Percentiles rank a stretch among this genome's conserved stretches.
Conservation (phyloP, 2,113 vertebrate species). For the Microcebus murinus region DNA sequence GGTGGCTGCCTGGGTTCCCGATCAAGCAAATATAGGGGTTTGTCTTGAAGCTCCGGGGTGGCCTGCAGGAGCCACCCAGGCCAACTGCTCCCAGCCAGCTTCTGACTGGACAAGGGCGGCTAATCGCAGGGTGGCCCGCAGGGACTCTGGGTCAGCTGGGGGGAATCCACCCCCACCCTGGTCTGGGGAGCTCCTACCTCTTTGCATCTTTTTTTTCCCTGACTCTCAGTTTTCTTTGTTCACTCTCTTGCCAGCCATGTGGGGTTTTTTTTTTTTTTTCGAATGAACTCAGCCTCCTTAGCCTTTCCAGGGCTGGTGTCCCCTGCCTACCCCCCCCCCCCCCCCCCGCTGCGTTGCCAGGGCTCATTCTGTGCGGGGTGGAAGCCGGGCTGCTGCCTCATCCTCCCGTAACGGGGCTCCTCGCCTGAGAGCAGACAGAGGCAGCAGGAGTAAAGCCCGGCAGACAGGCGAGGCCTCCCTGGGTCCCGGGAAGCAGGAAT, state of each 20-base stretch:
- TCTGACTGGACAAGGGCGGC: not conserved
- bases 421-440: not conserved
- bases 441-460: no score
- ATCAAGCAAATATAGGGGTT: not conserved
- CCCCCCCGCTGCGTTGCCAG: not conserved
- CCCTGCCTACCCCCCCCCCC: no score
- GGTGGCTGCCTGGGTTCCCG: not conserved
- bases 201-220: no score
- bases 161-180: not conserved
- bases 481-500: not conserved
- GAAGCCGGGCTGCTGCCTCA: fast-evolving
- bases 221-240: not conserved
- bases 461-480: fast-evolving
- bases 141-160: not conserved
- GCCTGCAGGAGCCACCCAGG: no score
- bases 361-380: not conserved
- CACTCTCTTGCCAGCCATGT: not conserved
- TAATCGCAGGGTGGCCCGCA: not conserved
- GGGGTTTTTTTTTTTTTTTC: not conserved
- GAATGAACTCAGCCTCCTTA: not conserved
- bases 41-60: not conserved
- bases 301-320: not conserved
- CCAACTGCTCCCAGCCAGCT: not conserved
- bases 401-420: not conserved
- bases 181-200: not conserved